Percentiles rank a stretch among this genome's conserved stretches.
Conservation (phyloP, 2,797 vertebrate genomes). For the Cichlasoma orientale region DNA sequence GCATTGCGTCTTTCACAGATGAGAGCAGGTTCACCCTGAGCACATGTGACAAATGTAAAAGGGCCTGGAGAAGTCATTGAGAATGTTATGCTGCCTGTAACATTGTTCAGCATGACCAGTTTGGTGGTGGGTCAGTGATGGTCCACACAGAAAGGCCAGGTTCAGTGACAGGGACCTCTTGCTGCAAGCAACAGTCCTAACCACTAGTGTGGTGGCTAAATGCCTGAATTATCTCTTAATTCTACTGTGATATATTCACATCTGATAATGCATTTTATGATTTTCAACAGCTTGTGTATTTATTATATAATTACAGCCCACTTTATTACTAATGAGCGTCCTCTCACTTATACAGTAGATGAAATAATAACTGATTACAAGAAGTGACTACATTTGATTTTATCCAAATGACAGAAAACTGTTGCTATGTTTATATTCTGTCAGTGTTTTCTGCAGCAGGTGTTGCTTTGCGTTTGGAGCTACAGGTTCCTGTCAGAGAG, state of each 20-base stretch:
- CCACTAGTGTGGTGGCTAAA: constrained; percentile 35
- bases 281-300: constrained; percentile 31
- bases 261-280: constrained; percentile 46
- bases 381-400: background rate
- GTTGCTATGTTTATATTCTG: constrained; percentile 36
- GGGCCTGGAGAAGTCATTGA: too few species aligned
- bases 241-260: constrained; percentile 45
- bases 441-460: constrained; percentile 41
- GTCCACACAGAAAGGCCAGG: background rate
- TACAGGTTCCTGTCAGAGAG: constrained; percentile 48
- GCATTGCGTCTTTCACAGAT: too few species aligned
- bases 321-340: background rate
- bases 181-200: background rate
- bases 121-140: too few species aligned
- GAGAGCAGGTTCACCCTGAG: too few species aligned
- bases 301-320: constrained; percentile 17
- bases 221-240: constrained; percentile 34
- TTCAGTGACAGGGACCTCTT: background rate
- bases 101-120: too few species aligned
- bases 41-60: too few species aligned
- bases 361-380: constrained; percentile 15
- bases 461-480: constrained; percentile 45
- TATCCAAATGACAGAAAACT: constrained; percentile 15
- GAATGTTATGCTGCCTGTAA: too few species aligned
- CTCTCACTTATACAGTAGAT: constrained; percentile 15